Base-by-base conservation (phyloP, 1,140 invertebrate genomes). In the Bombus fervidus region DNA sequence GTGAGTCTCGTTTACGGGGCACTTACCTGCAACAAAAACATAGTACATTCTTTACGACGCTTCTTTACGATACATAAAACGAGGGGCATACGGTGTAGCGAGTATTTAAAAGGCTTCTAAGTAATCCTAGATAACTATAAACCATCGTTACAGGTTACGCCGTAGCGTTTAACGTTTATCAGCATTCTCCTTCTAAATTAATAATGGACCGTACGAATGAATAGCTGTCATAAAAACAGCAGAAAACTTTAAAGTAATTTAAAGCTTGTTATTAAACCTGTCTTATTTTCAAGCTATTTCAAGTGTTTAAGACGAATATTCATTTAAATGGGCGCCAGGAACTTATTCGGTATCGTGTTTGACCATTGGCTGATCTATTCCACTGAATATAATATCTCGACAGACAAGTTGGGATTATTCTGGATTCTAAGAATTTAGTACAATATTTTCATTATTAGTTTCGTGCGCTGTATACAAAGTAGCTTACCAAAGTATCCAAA, bases 31-130 rank as follows among this genome's bases (percentile, higher is more conserved):
- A 81, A 89, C 88, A 74, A 31, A 81, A 86, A 81, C 69, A 81
- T 31, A 43, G 62, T 71, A 77, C 68, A 53, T 73, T 80, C 68
- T 72, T 85, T 85, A 85, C 83, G 83, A 80, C 53, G 57, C 31
- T 9, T 62, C 53, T 90, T 90, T 90, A 90, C 86, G 89, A 77
- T 79, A 77, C 86, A 87, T 86, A 90, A 90, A 90, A 81, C 34
- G 43, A 39, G 34, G 69, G 31, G 25, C 88, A 85, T 85, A 81
- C 53, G 77, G 80, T 22, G 72, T 22, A 57, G 43, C 41, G 81
- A 83, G 76, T 87, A 84, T 81, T 86, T 86, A 86, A 86, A 76
- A 82, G 62, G 57, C 13, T 76, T 9, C 53, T 57, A 77, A 71
- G 80, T 86, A 74, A 87, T 59, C 69, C 68, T 12, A 39, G 57